Conservation (phyloP, 2,797 vertebrate species). For the Phoeniculus purpureus region DNA sequence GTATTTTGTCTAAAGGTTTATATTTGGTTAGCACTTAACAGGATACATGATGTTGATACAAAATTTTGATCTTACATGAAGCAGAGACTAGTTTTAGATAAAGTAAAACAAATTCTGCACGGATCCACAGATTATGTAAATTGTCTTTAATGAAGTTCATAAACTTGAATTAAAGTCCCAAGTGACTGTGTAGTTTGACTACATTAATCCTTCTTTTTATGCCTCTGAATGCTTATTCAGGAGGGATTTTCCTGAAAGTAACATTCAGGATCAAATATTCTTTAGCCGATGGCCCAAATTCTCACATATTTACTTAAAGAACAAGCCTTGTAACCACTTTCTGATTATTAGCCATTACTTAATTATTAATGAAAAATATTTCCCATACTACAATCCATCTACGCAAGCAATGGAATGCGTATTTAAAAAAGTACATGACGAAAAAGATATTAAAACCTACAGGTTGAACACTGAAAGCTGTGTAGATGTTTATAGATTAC, state of each 20-base stretch:
- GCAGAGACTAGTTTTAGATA: neutral
- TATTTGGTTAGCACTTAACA: constrained; percentile 3
- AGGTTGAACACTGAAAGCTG: neutral
- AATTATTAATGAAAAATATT: neutral
- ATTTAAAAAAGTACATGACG: neutral
- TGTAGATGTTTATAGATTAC: neutral
- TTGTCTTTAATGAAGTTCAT: constrained; percentile 51
- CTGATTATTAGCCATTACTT: neutral
- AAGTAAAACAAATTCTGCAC: constrained; percentile 4
- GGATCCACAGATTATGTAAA: constrained; percentile 47
- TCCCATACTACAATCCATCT: neutral
- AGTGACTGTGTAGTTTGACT: constrained; percentile 19
- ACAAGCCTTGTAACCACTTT: neutral
- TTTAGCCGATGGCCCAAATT: neutral
- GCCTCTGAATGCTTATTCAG: neutral
- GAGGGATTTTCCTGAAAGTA: constrained; percentile 2
- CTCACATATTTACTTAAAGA: neutral
- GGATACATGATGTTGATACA: neutral
- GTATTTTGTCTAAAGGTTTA: constrained; percentile 12
- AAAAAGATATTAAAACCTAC: neutral
- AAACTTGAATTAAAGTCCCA: constrained; percentile 59
- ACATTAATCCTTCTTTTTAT: constrained; percentile 26
- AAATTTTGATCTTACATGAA: constrained; percentile 5
- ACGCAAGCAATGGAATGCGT: neutral
- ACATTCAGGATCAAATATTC: neutral